Evolutionary conservation across 2,797 vertebrate genomes (phyloP), one percentile per base, ranked within the genome.

Genomic region (Chelidonichthys spinosus): DNA sequence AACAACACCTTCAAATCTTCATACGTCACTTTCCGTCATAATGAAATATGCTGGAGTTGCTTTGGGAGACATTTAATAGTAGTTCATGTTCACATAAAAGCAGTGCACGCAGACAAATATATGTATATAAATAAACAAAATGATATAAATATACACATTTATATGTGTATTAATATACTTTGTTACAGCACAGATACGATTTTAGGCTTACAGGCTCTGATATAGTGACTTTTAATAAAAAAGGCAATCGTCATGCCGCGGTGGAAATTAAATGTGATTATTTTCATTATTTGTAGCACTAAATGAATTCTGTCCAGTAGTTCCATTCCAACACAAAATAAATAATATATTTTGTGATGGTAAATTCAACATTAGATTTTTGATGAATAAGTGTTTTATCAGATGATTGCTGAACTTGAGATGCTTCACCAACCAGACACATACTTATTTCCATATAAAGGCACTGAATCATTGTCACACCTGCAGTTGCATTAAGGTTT

Each of bases 221-320:
- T 82, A 78, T 63, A 52, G 68, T 84, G 84, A 89, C 87, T 85
- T 90, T 88, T 90, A 81, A 85, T 80, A 82, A 86, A 75, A 81
- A 73, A 79, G n/a, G n/a, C n/a, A 52, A 81, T 87, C 25, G 79
- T 90, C 69, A 80, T 32, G 87, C 86, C 72, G 46, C 76, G 79
- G 65, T 69, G 78, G 72, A 73, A 79, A 85, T 89, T 78, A 74
- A 92, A 85, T 82, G 42, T 81, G 63, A 88, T 92, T 82, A 83
- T 86, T 74, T 89, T 89, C 85, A 84, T 83, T 82, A 61, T 80
- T 84, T 84, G 69, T 42, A 63, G 62, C 39, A 75, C 72, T 78
- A 71, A 64, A 77, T 70, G 18, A 76, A 69, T 61, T 74, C 54
- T 68, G 11, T 7, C 37, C 18, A 35, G 11, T 4, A 13, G 14